Base-by-base conservation (phyloP, 2,888 invertebrate genomes). In the Pyralis farinalis region DNA sequence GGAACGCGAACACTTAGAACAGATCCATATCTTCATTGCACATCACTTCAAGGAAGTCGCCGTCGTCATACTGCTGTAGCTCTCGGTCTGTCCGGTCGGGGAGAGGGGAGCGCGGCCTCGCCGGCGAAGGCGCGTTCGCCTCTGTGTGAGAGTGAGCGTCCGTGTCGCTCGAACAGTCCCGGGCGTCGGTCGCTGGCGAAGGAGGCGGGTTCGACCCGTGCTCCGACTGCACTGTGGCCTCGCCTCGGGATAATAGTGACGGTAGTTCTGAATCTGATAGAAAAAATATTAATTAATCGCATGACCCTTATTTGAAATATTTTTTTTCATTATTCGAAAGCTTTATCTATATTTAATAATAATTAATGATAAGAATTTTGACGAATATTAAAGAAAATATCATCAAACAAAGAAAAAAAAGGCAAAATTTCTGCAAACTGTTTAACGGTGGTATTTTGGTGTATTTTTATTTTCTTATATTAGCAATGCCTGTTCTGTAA, bases 171-270 rank as follows among this genome's bases (percentile, higher is more conserved):
- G 93, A 93, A 60, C 91, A 88, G 31, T 92, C 92, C 43, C 91
- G 91, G 9, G 93, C 92, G 71, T 94, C 94, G 0, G 94, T 95
- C 22, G 93, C 95, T 0, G 95, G 95, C 16, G 95, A 95, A 3
- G 95, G 95, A 7, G 95, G 95, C 33, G 95, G 95, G 82, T 95
- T 95, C 1, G 91, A 92, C 37, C 91, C 87, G 54, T 90, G 91
- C 63, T 90, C 90, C 12, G 92, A 91, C 42, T 90, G 88, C 16
- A 71, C 80, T 0, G 79, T 70, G 27, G 91, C 79, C 63, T 94
- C 93, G 10, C 92, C 91, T 44, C 92, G 87, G 0, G 92, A 92
- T 21, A 93, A 61, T 3, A 94, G 64, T 8, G 92, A 91, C 0
- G 94, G 93, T 41, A 94, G 70, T 58, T 92, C 91, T 8, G 91